phyloP scores from a whole-genome alignment of 2,888 invertebrate genomes.

The Pyrochroa serraticornis region DNA sequence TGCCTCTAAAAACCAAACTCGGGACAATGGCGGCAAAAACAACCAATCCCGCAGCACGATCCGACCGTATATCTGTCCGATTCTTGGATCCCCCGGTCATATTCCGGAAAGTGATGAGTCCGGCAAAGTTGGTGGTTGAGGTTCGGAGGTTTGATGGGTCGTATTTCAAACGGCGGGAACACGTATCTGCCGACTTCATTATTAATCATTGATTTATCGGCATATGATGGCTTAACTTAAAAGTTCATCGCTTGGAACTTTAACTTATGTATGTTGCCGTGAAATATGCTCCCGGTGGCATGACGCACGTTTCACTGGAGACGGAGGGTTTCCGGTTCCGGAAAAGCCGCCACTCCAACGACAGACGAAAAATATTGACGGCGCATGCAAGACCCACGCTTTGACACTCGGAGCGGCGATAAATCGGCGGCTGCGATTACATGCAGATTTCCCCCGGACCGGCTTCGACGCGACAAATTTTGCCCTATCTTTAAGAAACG shows the following conservation, averaged over 20 bases:
- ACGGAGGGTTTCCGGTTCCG: constrained; percentile 26
- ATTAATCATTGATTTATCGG: constrained; percentile 52
- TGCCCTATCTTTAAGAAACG: too few species aligned
- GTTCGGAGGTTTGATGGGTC: constrained; percentile 6
- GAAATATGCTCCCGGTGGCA: constrained; percentile 19
- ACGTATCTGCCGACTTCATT: constrained; percentile 43
- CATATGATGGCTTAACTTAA: constrained; percentile 40
- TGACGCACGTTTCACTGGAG: constrained; percentile 25
- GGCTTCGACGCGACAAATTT: too few species aligned
- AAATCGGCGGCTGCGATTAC: too few species aligned
- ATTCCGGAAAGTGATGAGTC: too few species aligned
- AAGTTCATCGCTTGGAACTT: constrained; percentile 35
- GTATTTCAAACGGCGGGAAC: constrained; percentile 7
- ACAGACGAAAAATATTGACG: too few species aligned
- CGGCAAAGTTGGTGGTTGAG: too few species aligned
- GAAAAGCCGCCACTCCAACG: background rate
- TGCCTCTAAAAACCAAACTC: constrained; percentile 17
- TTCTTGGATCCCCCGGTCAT: too few species aligned
- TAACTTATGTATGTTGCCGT: constrained; percentile 26
- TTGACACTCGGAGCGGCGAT: too few species aligned
- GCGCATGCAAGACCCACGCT: too few species aligned
- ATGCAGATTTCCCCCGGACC: too few species aligned
- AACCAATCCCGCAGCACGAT: background rate
- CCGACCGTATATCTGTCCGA: too few species aligned
- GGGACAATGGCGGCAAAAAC: constrained; percentile 17